Base-by-base conservation (phyloP, 2,888 invertebrate species). In the Petrolisthes cinctipes region DNA sequence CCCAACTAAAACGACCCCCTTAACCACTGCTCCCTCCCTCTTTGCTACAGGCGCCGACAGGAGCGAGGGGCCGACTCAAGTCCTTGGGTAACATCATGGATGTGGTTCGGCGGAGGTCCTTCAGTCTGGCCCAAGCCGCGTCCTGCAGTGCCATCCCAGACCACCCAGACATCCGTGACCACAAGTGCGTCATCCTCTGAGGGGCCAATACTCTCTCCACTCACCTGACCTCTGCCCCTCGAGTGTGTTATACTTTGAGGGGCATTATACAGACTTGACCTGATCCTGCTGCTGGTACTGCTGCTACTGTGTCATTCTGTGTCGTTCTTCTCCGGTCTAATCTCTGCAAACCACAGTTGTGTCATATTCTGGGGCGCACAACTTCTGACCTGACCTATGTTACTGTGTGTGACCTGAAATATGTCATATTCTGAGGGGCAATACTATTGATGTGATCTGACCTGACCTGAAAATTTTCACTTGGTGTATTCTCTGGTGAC, bases 1-100 rank as follows among this genome's bases (percentile, higher is more conserved):
- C 4, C 75, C n/a, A 4, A 37, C n/a, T 23, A 17, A 53, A 79
- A 4, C 79, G 9, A 79, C 11, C 1, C 78, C 78, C 53, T 75
- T n/a, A 61, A 61, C 14, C n/a, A 71, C 17, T 71, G 17, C 71
- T 71, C n/a, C 20, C 71, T 17, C 14, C 20, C 20, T n/a, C 71
- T n/a, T n/a, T n/a, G 6, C 71, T 5, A 14, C 88, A 85, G 85
- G 85, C 88, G n/a, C 88, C 88, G 17, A 78, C 82, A 5, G 87
- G 85, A n/a, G 85, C 87, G 1, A 23, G 89, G 5, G 87, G 84
- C 4, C 89, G 89, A 0, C 87, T 89, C 61, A 89, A 89, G 83
- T 89, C 89, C 17, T 23, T 89, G n/a, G 89, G 89, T 0, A 89
- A 89, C 80, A 89, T 89, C 5, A 89, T 89, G 89, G 89, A 89